Conservation (phyloP, 2,888 invertebrate species). For the Campoplex nolae region DNA sequence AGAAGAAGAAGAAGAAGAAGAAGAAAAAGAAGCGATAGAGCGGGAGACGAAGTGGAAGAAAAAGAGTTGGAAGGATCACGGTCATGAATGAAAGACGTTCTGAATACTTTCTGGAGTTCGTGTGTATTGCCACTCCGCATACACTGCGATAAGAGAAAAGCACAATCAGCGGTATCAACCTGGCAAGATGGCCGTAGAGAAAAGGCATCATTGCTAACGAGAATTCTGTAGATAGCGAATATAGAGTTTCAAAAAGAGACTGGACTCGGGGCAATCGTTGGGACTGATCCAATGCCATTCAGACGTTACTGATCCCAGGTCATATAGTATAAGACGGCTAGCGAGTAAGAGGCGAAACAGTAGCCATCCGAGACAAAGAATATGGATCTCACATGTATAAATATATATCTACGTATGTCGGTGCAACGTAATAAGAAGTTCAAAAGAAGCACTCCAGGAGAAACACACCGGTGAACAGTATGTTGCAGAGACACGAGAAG, state of each 20-base stretch:
- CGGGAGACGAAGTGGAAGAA: conserved; percentile 7
- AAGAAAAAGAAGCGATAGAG: not conserved
- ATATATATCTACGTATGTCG: not conserved
- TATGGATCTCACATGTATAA: conserved; percentile 5
- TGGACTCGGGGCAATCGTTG: conserved; percentile 40
- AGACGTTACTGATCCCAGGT: conserved; percentile 50
- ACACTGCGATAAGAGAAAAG: conserved; percentile 47
- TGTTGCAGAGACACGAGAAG: conserved; percentile 43
- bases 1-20: conserved; percentile 5
- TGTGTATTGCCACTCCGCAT: conserved; percentile 34
- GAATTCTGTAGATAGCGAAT: conserved; percentile 28
- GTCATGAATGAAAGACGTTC: conserved; percentile 43
- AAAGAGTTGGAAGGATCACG: conserved; percentile 44
- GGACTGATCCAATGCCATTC: conserved; percentile 43
- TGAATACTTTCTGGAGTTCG: conserved; percentile 50
- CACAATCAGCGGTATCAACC: conserved; percentile 57
- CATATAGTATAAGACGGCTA: conserved; percentile 14
- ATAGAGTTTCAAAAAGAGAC: conserved; percentile 40
- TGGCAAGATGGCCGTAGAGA: conserved; percentile 12
- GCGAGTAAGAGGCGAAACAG: conserved; percentile 25
- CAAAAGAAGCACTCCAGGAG: conserved; percentile 25
- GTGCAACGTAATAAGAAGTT: conserved; percentile 51
- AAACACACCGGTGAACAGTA: conserved; percentile 58
- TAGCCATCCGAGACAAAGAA: conserved; percentile 30
- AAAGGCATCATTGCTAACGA: conserved; percentile 51